Evolutionary conservation across 2,888 invertebrate genomes (phyloP).

Genomic region (Lasioglossum figueresi): DNA sequence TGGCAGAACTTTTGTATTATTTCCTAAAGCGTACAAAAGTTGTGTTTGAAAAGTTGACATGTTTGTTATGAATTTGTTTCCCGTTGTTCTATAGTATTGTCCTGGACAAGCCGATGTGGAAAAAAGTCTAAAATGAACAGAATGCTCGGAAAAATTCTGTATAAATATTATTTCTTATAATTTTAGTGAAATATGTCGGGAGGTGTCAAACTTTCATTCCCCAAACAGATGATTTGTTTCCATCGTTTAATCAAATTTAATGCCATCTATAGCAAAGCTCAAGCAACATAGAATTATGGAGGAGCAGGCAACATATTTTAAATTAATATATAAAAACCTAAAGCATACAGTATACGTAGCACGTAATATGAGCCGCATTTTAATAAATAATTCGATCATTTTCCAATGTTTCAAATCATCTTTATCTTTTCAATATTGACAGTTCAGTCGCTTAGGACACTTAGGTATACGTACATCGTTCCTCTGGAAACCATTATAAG

Average conservation of each 20-base stretch:
- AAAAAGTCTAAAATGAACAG: background rate
- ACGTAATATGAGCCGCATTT: background rate
- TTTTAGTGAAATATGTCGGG: background rate
- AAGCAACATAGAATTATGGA: background rate
- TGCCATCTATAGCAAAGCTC: slow-evolving; percentile 3
- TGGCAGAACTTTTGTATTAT: slow-evolving; percentile 76
- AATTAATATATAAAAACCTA: background rate
- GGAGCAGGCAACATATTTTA: background rate
- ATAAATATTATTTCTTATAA: background rate
- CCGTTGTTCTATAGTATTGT: background rate
- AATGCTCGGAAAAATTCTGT: background rate
- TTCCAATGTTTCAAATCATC: background rate
- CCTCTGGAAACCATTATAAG: background rate
- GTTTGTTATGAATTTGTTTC: slow-evolving; percentile 20
- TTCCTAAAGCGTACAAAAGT: slow-evolving; percentile 73
- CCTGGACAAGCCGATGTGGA: background rate
- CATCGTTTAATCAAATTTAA: background rate
- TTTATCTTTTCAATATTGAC: background rate
- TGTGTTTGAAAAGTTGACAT: slow-evolving; percentile 76
- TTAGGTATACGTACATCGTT: background rate
- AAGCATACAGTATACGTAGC: background rate
- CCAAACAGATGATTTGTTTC: background rate
- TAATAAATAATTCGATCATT: background rate
- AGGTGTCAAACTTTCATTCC: background rate
- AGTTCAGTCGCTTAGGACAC: background rate